Evolutionary conservation across 2,888 invertebrate genomes (phyloP).

Genomic region (Coleophora flavipennella): DNA sequence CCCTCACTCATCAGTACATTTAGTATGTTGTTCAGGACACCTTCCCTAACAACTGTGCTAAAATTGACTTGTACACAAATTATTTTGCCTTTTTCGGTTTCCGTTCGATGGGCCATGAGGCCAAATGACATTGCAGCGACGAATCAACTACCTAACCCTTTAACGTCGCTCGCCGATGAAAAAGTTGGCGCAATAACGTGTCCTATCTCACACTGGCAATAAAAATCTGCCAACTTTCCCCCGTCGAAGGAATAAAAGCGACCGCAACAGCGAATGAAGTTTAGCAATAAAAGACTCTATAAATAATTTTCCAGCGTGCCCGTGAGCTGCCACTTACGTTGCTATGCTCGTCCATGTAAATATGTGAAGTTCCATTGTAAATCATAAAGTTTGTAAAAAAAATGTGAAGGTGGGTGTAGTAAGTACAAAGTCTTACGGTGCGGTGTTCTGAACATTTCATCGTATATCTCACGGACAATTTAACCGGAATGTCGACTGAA

Average conservation of each 20-base stretch:
- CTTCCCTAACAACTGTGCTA: no score
- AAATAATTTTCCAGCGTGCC: constrained; percentile 62
- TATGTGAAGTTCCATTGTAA: constrained; percentile 27
- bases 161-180: constrained; percentile 30
- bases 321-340: constrained; percentile 52
- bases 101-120: no score
- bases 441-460: constrained; percentile 17
- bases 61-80: no score
- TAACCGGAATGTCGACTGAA: constrained; percentile 36
- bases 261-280: constrained; percentile 70
- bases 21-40: no score
- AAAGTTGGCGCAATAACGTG: constrained; percentile 68
- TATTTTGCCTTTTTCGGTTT: no score
- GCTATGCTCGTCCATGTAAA: constrained; percentile 35
- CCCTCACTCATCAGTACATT: no score
- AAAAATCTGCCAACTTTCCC: constrained; percentile 67
- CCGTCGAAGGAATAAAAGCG: constrained; percentile 65
- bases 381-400: constrained; percentile 23
- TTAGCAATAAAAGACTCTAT: constrained; percentile 68
- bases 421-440: no score
- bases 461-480: constrained; percentile 38
- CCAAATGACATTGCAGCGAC: no score
- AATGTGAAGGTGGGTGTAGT: background rate
- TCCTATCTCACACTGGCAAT: constrained; percentile 69
- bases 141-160: no score